These are phyloP conservation scores for Xenus cinereus DNA, from an alignment of 2,113 vertebrate genomes.

Conservation along the genomic window DNA sequence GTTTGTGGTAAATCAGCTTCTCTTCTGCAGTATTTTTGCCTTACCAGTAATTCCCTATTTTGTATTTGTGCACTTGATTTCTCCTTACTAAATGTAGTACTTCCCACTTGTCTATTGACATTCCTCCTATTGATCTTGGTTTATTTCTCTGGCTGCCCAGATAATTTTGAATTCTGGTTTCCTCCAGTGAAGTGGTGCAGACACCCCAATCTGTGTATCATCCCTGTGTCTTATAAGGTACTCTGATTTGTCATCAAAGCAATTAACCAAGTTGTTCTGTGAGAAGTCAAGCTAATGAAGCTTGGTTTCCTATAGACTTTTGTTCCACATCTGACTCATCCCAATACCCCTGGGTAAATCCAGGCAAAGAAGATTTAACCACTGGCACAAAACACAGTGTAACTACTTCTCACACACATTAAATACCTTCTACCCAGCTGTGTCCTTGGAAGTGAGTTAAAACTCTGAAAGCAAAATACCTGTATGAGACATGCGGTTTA, in stretches of 20 bases:
- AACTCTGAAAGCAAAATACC: neutral
- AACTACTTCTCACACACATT: neutral
- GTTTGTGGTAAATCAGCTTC: neutral
- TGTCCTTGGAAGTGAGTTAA: neutral
- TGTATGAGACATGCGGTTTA: fast-evolving
- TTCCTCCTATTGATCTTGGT: neutral
- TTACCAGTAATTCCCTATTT: neutral
- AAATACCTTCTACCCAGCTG: neutral
- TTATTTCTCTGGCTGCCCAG: neutral
- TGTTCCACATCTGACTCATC: neutral
- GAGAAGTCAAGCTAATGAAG: neutral
- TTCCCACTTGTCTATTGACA: neutral
- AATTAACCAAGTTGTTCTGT: neutral
- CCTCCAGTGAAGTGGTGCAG: neutral
- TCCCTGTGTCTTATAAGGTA: neutral
- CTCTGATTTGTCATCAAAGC: neutral
- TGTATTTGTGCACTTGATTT: neutral
- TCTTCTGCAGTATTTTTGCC: neutral
- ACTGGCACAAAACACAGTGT: neutral
- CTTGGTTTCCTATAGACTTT: neutral
- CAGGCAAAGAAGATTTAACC: neutral
- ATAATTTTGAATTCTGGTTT: neutral
- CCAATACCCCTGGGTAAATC: neutral
- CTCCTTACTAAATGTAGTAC: neutral
- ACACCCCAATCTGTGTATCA: fast-evolving